phyloP scores from a whole-genome alignment of 2,113 vertebrate species.

The human region DNA sequence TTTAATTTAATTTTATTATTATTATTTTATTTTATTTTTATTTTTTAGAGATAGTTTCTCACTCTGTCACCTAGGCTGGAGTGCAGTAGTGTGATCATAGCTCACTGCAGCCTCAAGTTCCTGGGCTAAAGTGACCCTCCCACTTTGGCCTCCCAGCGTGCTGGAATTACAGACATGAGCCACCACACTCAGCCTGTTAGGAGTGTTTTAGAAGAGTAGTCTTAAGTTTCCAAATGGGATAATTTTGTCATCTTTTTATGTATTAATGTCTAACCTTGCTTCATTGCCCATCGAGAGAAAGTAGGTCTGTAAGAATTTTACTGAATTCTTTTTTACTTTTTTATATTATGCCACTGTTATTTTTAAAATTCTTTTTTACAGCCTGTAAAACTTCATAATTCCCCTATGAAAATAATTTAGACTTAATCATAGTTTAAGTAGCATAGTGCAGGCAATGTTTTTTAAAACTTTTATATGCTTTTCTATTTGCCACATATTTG shows the following conservation, averaged over 20 bases:
- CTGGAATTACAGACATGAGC: too few relatives aligned
- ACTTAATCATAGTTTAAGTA: not conserved
- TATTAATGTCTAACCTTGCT: not conserved
- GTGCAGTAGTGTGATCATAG: too few relatives aligned
- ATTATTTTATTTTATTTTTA: too few relatives aligned
- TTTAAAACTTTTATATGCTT: not conserved
- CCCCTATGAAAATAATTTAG: not conserved
- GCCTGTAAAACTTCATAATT: not conserved
- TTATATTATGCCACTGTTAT: not conserved
- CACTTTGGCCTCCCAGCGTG: too few relatives aligned
- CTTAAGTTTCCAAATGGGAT: not conserved
- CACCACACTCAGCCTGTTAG: not conserved
- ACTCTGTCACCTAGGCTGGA: too few relatives aligned
- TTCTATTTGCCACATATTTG: not conserved
- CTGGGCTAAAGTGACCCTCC: too few relatives aligned
- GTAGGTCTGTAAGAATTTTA: not conserved
- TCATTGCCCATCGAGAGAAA: not conserved
- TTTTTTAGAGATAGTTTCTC: too few relatives aligned
- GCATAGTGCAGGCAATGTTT: not conserved
- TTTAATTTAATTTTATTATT: too few relatives aligned
- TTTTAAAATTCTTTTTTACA: not conserved
- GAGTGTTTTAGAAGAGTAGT: not conserved
- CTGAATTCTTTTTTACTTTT: not conserved
- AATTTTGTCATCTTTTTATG: not conserved
- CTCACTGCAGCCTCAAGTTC: too few relatives aligned